Base-by-base conservation (phyloP, 1,140 invertebrate species). In the Geopemphigus sp. region DNA sequence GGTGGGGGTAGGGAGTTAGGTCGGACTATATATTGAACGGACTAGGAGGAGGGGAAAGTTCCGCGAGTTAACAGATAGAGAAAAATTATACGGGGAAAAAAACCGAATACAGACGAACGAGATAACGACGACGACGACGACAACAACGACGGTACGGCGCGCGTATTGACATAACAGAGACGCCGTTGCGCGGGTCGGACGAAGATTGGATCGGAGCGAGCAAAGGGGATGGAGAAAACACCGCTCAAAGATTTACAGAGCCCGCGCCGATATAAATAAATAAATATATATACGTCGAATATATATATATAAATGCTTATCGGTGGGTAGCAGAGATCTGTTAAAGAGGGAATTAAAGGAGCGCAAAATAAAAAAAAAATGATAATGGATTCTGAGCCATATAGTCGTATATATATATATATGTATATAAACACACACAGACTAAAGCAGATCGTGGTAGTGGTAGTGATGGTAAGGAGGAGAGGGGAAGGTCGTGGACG, bases 341-440 rank as follows among this genome's bases (percentile, higher is more conserved):
- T 78, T 78, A 61, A 72, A 81, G 32, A 39, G 70, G 80, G 39
- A 70, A 80, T 80, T 72, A 45, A 53, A 74, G 73, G 22, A 68
- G 17, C n/a, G 63, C 3, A n/a, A n/a, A n/a, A n/a, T n/a, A n/a
- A 32, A 80, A 64, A 53, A 45, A 56, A 57, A 57, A 80, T 29
- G 50, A 66, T 66, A 68, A 72, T 56, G 66, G 80, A 57, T 66
- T 66, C 39, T n/a, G 24, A 11, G 61, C 24, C 17, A n/a, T n/a
- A n/a, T 5, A 47, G 22, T 50, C 26, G 14, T 12, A 15, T 15
- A 5, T 22, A 80, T 15, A 29, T 24, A 17, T 29, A 17, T 17
- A 32, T 15, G 54, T 45, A 64, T 32, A 68, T 39, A 76, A 39
- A 39, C 8, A 39, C 32, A n/a, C n/a, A n/a, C n/a, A n/a, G n/a